These are phyloP conservation scores for Myiopsitta monachus DNA, from an alignment of 2,113 vertebrate genomes.

Conservation along the genomic window DNA sequence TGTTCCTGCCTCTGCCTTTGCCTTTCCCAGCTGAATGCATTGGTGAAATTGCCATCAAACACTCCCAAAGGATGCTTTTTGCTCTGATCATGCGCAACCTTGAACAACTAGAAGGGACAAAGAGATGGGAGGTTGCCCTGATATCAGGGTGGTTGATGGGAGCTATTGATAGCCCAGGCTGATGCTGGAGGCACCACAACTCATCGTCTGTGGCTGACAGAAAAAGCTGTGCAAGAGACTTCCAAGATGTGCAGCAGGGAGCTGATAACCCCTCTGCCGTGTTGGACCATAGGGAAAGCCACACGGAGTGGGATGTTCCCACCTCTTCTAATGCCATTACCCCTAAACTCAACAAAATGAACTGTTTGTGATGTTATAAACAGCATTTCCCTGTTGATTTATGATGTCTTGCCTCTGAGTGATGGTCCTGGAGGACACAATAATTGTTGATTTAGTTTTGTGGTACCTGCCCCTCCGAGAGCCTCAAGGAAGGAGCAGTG, in stretches of 20 bases:
- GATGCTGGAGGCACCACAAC: background rate
- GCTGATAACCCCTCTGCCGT: background rate
- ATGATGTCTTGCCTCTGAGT: background rate
- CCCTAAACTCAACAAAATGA: background rate
- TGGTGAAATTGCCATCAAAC: rapidly evolving
- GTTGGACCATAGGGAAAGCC: background rate
- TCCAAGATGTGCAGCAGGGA: background rate
- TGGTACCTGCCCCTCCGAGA: background rate
- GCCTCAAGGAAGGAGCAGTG: background rate
- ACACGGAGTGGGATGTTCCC: rapidly evolving
- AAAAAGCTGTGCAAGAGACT: background rate
- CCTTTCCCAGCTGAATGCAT: background rate
- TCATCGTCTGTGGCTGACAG: background rate
- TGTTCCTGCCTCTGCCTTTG: background rate
- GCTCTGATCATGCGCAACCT: rapidly evolving
- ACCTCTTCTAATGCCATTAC: background rate
- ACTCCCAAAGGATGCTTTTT: background rate
- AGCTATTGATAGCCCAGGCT: background rate
- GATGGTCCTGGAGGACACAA: background rate
- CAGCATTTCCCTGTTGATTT: background rate
- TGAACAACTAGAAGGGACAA: background rate
- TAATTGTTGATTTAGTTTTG: background rate
- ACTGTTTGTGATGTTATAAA: rapidly evolving
- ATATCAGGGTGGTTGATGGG: background rate
- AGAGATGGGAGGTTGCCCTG: background rate